phyloP scores from a whole-genome alignment of 2,113 vertebrate genomes.

The Orthochromis malagaraziensis region DNA sequence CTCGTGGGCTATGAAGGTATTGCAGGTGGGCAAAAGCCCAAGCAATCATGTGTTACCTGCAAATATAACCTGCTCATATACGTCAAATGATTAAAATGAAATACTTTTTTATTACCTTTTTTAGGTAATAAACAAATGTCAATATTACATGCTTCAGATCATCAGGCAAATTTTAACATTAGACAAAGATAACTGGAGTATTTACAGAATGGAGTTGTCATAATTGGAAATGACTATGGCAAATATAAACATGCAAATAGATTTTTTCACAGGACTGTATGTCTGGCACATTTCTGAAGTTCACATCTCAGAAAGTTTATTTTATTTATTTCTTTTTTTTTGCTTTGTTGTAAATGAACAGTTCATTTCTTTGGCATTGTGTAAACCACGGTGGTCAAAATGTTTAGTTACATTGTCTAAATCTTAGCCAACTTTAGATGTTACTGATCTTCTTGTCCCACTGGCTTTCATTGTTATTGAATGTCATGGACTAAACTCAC shows the following conservation, averaged over 20 bases:
- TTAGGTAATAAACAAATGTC: rapidly evolving
- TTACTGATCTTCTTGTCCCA: background rate
- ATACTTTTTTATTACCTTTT: rapidly evolving
- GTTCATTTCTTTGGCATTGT: background rate
- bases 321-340: background rate
- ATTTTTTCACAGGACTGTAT: background rate
- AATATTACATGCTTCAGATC: background rate
- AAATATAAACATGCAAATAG: background rate
- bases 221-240: background rate
- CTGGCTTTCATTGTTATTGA: background rate
- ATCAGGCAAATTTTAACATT: rapidly evolving
- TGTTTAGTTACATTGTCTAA: background rate
- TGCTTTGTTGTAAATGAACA: background rate
- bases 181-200: background rate
- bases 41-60: background rate
- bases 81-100: background rate
- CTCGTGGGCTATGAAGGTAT: background rate
- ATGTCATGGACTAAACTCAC: background rate
- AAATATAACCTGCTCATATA: background rate
- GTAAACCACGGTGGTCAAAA: background rate
- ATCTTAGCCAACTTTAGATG: background rate
- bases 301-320: background rate
- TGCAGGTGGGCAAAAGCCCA: background rate
- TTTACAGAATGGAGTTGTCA: background rate
- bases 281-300: background rate